These are phyloP conservation scores for Drosophila recens DNA, from an alignment of 2,888 invertebrate genomes.

Conservation along the genomic window DNA sequence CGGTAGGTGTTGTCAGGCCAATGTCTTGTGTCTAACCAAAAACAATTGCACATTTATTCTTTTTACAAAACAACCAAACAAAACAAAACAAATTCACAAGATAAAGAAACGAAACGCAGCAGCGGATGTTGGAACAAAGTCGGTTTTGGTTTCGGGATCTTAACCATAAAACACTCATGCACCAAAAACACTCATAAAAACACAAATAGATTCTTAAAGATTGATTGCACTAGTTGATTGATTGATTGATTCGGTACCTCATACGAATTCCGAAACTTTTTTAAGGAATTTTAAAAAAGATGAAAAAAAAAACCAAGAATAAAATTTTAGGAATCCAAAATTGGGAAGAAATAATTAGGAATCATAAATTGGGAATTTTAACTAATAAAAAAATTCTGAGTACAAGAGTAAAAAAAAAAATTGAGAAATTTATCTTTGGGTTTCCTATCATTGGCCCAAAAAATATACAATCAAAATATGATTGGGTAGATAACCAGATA, in stretches of 20 bases:
- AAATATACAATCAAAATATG: too few species aligned
- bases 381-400: too few species aligned
- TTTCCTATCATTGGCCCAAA: too few species aligned
- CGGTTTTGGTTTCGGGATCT: slow-evolving; percentile 73
- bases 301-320: too few species aligned
- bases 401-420: too few species aligned
- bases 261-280: too few species aligned
- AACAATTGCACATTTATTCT: slow-evolving; percentile 40
- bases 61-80: slow-evolving; percentile 25
- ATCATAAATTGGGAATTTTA: too few species aligned
- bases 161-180: slow-evolving; percentile 28
- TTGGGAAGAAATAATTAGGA: too few species aligned
- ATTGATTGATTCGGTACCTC: not conserved
- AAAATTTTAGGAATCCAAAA: too few species aligned
- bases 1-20: slow-evolving; percentile 31
- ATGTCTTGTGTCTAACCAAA: not conserved
- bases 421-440: too few species aligned
- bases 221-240: slow-evolving; percentile 3
- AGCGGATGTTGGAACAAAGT: slow-evolving; percentile 69
- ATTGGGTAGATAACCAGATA: too few species aligned
- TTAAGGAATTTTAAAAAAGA: too few species aligned
- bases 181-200: slow-evolving; percentile 27
- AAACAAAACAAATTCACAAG: slow-evolving; percentile 40
- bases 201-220: slow-evolving; percentile 5
- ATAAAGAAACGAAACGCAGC: slow-evolving; percentile 49